Percentiles rank a stretch among this genome's conserved stretches.
Evolutionary conservation across 2,888 invertebrate genomes (phyloP).

Genomic region (Alsophila aescularia): DNA sequence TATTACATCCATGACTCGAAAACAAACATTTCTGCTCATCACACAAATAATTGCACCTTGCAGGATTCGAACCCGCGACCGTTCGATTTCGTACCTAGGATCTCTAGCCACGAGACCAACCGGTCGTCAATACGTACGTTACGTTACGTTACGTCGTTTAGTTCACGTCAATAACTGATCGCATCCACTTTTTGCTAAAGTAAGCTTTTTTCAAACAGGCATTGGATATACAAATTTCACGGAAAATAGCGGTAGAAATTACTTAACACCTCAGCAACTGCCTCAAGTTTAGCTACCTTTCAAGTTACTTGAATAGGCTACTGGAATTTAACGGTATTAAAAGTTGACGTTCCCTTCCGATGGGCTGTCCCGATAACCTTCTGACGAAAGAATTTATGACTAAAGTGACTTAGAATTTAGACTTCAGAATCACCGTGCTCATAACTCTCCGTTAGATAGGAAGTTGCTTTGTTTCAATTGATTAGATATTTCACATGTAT

Average conservation of each 20-base stretch:
- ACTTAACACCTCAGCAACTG: slow-evolving; percentile 18
- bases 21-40: too few species aligned
- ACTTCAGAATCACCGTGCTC: slow-evolving; percentile 28
- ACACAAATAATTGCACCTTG: too few species aligned
- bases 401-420: slow-evolving; percentile 29
- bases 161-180: too few species aligned
- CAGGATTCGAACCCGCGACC: too few species aligned
- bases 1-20: too few species aligned
- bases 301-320: slow-evolving; percentile 2
- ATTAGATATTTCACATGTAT: background rate
- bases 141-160: too few species aligned
- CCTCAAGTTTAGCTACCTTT: background rate
- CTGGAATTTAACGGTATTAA: slow-evolving; percentile 15
- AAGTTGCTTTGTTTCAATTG: slow-evolving; percentile 1
- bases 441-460: slow-evolving; percentile 28
- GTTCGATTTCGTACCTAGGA: too few species aligned
- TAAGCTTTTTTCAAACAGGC: background rate
- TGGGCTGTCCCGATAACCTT: slow-evolving; percentile 31
- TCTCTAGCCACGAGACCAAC: too few species aligned
- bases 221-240: background rate
- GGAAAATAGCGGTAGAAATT: slow-evolving; percentile 15
- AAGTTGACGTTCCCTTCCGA: slow-evolving; percentile 29
- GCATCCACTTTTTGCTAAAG: background rate
- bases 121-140: too few species aligned
- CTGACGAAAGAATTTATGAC: slow-evolving; percentile 37